Conservation (phyloP, 2,888 invertebrate species). For the Pachliopta kotzebuea region DNA sequence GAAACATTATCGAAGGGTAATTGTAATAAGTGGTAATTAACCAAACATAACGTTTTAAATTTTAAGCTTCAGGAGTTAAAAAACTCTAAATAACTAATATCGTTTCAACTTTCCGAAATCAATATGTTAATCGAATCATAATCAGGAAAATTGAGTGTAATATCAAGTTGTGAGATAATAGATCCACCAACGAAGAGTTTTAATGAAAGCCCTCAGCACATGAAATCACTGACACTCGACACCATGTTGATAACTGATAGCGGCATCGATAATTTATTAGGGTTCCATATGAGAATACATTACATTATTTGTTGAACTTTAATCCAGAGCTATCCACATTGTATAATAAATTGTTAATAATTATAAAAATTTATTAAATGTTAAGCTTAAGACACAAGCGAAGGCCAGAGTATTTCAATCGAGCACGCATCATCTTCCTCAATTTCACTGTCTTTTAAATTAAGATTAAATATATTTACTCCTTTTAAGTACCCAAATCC, state of each 20-base stretch:
- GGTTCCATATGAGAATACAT: constrained; percentile 24
- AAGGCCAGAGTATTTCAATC: too few species aligned
- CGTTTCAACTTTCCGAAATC: constrained; percentile 26
- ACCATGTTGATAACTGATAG: constrained; percentile 24
- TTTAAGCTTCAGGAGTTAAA: background rate
- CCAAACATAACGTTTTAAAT: background rate
- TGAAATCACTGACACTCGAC: constrained; percentile 30
- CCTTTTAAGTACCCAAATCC: too few species aligned
- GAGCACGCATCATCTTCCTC: background rate
- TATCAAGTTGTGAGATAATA: constrained; percentile 30
- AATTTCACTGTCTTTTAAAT: too few species aligned
- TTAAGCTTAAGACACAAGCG: too few species aligned
- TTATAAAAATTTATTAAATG: background rate
- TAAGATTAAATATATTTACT: too few species aligned
- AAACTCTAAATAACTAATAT: constrained; percentile 4
- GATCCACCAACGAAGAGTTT: constrained; percentile 28
- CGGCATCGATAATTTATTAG: constrained; percentile 26
- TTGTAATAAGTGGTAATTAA: background rate
- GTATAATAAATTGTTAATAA: background rate
- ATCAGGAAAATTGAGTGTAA: constrained; percentile 32
- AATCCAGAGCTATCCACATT: background rate
- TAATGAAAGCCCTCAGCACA: constrained; percentile 34
- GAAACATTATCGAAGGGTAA: background rate
- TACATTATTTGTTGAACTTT: constrained; percentile 15
- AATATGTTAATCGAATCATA: constrained; percentile 30